Evolutionary conservation across 2,888 invertebrate genomes (phyloP), one percentile per base, ranked within the genome.

Genomic region (Linhomoeus sp.): DNA sequence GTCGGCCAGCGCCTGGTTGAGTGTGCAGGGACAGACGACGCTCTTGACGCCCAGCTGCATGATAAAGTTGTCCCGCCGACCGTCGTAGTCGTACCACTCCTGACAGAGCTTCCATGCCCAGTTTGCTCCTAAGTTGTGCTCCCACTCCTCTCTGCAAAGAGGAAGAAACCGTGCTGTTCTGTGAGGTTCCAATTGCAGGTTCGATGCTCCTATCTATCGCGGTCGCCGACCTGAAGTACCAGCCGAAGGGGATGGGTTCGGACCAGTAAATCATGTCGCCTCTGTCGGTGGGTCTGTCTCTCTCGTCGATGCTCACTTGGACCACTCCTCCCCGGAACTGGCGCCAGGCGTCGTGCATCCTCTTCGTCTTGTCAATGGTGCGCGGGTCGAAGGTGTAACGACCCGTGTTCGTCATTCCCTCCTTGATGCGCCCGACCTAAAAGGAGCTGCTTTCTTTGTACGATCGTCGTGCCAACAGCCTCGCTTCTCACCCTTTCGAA

Each of bases 91-190:
- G 38, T 86, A 77, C 92, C 92, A 94, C 56, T 79, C 77, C 65
- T 84, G 80, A 66, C 94, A 94, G 60, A 85, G 73, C 3, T 75
- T 70, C 49, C 77, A 74, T 0, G 85, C 75, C 92, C 92, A 94
- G 48, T 77, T 75, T 5, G 66, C 63, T 0, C 92, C 92, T 56
- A 80, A 77, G 43, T 75, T 65, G 20, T 77, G 71, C 62, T 81
- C 78, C 88, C 88, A 90, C 66, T 56, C 52, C 47, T 58, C 46
- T 44, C 48, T 48, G 29, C 25, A 38, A 38, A 29, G 7, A 1
- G 1, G 39, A 15, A 24, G 39, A 23, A 24, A 17, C 22, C 25
- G 9, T 17, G 15, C 15, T n/a, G n/a, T n/a, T n/a, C n/a, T n/a
- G n/a, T n/a, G n/a, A n/a, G n/a, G n/a, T n/a, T n/a, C n/a, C n/a